Conservation (phyloP, 1,140 invertebrate genomes). For the Aphelenchoides fujianensis region DNA sequence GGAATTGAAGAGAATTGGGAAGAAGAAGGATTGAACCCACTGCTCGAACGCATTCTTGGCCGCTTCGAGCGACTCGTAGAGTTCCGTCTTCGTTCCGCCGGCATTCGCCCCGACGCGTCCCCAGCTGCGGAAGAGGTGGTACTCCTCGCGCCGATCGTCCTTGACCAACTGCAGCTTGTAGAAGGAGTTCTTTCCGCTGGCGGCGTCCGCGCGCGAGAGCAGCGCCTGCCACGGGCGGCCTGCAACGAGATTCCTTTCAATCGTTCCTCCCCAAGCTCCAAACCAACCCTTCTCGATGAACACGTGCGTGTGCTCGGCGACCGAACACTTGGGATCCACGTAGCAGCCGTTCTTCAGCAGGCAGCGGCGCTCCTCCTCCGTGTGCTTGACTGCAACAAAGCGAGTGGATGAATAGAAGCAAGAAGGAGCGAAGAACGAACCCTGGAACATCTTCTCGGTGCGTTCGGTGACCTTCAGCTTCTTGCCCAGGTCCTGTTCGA, state of each 20-base stretch:
- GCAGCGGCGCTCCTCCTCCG: not conserved
- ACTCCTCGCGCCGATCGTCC: conserved; percentile 66
- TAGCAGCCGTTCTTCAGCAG: conserved; percentile 40
- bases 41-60: conserved; percentile 72
- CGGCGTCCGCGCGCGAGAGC: conserved; percentile 37
- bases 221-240: too few species aligned
- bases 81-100: conserved; percentile 76
- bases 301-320: conserved; percentile 45
- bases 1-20: conserved; percentile 16
- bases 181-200: conserved; percentile 73
- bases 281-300: conserved; percentile 46
- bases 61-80: conserved; percentile 65
- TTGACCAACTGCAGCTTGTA: conserved; percentile 90
- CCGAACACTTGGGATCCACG: conserved; percentile 44
- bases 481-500: conserved; percentile 5
- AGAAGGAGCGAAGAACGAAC: too few species aligned
- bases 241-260: too few species aligned
- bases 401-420: too few species aligned
- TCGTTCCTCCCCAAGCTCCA: too few species aligned
- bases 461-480: not conserved
- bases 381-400: too few species aligned
- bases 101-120: conserved; percentile 90
- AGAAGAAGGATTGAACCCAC: conserved; percentile 58
- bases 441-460: too few species aligned
- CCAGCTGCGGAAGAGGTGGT: conserved; percentile 78